Evolutionary conservation across 2,113 vertebrate genomes (phyloP), one percentile per base, ranked within the genome.

Genomic region (Tychaedon coryphoeus): DNA sequence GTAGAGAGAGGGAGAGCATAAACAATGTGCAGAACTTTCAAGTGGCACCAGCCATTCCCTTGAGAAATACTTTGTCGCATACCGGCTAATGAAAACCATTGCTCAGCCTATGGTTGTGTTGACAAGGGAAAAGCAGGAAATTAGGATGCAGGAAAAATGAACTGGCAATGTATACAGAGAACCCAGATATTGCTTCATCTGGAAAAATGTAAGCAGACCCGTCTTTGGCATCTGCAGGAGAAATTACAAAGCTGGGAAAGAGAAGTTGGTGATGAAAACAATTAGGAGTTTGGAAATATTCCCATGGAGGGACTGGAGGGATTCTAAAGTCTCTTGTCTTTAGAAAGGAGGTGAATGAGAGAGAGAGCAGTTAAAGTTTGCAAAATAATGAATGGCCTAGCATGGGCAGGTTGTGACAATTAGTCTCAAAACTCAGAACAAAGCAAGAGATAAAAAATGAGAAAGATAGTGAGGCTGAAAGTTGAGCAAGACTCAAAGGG

Each of bases 191-290:
- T 92, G 56, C 82, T 93, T 85, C 83, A 80, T 80, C 90, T 90
- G 93, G 69, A 94, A 86, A 80, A 92, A 91, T 28, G 13, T 43
- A 73, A 78, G 71, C 88, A 94, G 85, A 48, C n/a, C 65, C 77
- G 69, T 64, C 69, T 96, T 79, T 76, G 78, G 73, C 88, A 96
- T 92, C 82, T 96, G 90, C 69, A 90, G 82, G 81, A 91, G 34
- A 74, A 90, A 94, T 87, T 67, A 76, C 67, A 93, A 93, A 90
- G 79, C 71, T 92, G 79, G 64, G 79, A 92, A 93, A 86, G 64
- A 86, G 57, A 96, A 74, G 75, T 18, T 72, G 79, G 88, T 69
- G 86, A 88, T 84, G 86, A 93, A 94, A 95, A 94, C 58, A 79
- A 83, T 92, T 70, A 79, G 25, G 43, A 42, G 18, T 25, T 87